Evolutionary conservation across 2,113 vertebrate species (phyloP).

Genomic region (Corythornis cristatus): DNA sequence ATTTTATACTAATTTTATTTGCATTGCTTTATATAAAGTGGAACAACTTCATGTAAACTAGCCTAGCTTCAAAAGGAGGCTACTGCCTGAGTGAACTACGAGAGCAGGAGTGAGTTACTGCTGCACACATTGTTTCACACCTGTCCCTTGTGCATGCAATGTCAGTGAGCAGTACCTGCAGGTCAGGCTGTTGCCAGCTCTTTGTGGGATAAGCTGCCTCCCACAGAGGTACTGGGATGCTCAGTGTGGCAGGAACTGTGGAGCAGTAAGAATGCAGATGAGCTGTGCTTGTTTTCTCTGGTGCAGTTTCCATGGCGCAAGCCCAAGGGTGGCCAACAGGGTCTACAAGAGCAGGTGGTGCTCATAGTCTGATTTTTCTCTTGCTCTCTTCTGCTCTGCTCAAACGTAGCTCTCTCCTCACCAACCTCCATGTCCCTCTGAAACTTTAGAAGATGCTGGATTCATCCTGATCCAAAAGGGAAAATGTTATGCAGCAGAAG

Average conservation of each 20-base stretch:
- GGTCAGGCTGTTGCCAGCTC: rapidly evolving
- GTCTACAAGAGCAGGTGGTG: not conserved
- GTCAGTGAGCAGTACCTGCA: not conserved
- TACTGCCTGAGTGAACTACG: not conserved
- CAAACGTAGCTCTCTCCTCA: not conserved
- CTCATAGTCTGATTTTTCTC: not conserved
- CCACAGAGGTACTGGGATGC: rapidly evolving
- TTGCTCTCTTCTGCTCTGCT: not conserved
- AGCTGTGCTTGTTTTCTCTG: not conserved
- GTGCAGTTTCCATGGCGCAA: not conserved
- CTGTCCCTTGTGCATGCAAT: rapidly evolving
- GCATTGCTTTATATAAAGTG: not conserved
- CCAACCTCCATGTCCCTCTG: not conserved
- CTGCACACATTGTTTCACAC: not conserved
- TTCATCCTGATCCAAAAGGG: not conserved
- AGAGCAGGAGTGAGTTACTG: not conserved
- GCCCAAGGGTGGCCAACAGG: not conserved
- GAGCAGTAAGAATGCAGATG: not conserved
- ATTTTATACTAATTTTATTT: not conserved
- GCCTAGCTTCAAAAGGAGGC: not conserved
- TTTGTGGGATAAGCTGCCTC: not conserved
- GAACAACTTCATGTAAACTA: not conserved
- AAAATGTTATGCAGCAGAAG: slow-evolving; percentile 31
- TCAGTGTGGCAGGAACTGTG: rapidly evolving
- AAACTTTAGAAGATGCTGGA: slow-evolving; percentile 15